phyloP scores from a whole-genome alignment of 2,113 vertebrate genomes.

The Cyphomyrus plagiostoma region DNA sequence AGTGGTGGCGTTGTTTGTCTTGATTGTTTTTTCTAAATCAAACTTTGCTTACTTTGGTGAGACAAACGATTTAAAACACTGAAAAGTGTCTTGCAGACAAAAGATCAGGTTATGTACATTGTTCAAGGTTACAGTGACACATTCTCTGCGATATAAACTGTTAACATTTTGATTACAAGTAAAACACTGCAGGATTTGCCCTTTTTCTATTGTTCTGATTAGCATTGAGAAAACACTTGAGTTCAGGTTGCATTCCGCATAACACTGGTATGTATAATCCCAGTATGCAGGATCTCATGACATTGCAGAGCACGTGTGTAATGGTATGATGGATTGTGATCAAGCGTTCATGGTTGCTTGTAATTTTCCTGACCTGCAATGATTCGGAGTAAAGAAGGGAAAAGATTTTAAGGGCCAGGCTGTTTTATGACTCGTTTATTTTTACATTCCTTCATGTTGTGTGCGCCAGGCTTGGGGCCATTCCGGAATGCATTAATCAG shows the following conservation, averaged over 20 bases:
- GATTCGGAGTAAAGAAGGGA: not conserved
- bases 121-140: not conserved
- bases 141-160: not conserved
- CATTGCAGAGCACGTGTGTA: not conserved
- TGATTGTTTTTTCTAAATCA: not conserved
- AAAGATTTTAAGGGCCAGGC: not conserved
- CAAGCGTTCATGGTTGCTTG: not conserved
- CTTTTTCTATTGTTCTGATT: not conserved
- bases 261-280: not conserved
- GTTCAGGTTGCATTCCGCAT: not conserved
- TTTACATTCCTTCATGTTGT: not conserved
- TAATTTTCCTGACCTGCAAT: not conserved
- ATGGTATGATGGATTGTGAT: not conserved
- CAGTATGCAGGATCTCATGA: not conserved
- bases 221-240: not conserved
- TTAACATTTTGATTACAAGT: not conserved
- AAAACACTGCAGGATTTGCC: not conserved
- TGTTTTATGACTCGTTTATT: not conserved
- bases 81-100: not conserved
- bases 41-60: not conserved
- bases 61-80: not conserved
- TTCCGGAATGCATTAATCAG: too few relatives aligned
- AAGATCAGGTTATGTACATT: not conserved
- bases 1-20: not conserved
- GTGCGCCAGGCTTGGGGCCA: not conserved